A percentile compares a stretch with the other conserved stretches of the same genome.
phyloP scores from a whole-genome alignment of 2,888 invertebrate genomes.

The Lasius platythorax region DNA sequence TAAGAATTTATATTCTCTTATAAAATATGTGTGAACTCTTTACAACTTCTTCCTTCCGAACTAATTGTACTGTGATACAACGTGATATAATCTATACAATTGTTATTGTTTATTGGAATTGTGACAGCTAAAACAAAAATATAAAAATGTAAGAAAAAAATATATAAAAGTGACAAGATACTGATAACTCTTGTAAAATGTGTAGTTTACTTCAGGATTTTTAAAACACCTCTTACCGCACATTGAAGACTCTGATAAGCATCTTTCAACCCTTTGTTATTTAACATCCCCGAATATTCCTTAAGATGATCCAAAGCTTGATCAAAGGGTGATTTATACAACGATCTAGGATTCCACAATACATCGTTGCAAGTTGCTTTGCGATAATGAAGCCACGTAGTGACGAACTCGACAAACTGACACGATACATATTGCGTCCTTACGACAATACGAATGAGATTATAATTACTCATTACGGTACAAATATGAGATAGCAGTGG shows the following conservation, averaged over 20 bases:
- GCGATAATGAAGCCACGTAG: conserved; percentile 67
- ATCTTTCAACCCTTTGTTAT: conserved; percentile 18
- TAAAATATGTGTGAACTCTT: conserved; percentile 8
- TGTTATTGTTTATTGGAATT: conserved; percentile 36
- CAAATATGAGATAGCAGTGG: conserved; percentile 64
- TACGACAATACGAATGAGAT: conserved; percentile 53
- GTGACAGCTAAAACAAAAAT: conserved; percentile 50
- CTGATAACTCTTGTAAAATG: background rate
- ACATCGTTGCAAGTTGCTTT: conserved; percentile 41
- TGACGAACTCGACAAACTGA: conserved; percentile 66
- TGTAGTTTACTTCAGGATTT: background rate
- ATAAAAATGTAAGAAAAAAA: conserved; percentile 11
- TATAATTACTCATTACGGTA: conserved; percentile 60
- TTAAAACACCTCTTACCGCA: conserved; percentile 50
- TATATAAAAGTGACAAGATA: background rate
- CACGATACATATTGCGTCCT: conserved; percentile 18
- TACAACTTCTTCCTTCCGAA: conserved; percentile 22
- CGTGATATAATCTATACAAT: conserved; percentile 30
- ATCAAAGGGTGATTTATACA: conserved; percentile 63
- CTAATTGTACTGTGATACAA: conserved; percentile 44
- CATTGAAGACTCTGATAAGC: conserved; percentile 48
- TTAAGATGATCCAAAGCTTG: conserved; percentile 52
- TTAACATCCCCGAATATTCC: conserved; percentile 30
- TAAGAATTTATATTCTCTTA: background rate
- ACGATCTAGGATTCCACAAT: conserved; percentile 53